Base-by-base conservation (phyloP, 2,797 vertebrate species). In the Acrossocheilus wenchowensis region DNA sequence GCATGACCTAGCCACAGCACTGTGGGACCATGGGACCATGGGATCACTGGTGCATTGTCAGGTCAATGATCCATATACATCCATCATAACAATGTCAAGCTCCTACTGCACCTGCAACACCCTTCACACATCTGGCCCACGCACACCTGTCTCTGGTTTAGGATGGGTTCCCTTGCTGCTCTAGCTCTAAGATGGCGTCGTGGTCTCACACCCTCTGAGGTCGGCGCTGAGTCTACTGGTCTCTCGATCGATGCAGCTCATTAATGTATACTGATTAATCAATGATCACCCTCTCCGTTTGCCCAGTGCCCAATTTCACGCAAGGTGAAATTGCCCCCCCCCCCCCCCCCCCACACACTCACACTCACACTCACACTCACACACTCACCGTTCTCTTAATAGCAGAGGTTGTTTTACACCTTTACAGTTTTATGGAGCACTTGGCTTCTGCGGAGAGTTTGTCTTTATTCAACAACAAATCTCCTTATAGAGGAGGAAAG, bases 181-280 rank as follows among this genome's bases (percentile, higher is more conserved):
- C 26, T 78, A 87, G 8, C 30, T 71, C 26, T 78, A 87, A 87
- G 66, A 86, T 82, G 85, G 72, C 60, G 57, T 66, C 41, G 0
- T 79, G 66, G 81, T 86, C 84, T 84, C 85, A 54, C 80, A 64
- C 50, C 71, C 71, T 79, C 64, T 90, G 88, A 89, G 87, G 92
- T 92, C 90, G 87, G 86, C 86, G 87, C 78, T 80, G 87, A 88
- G 90, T 92, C 90, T 88, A 89, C 91, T 89, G 87, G 93, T 73
- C 80, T 81, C 9, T 62, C 85, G 91, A 94, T 94, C 92, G 89
- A 92, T 94, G 82, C 83, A 87, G 89, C 90, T 94, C 94, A 95
- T 95, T 95, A 94, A 93, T 87, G 90, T 92, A 91, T 91, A 91
- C 91, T 69, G 75, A 94, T 93, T 92, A 93, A 95, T 95, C 94